A percentile compares a stretch with the other conserved stretches of the same genome.
Evolutionary conservation across 2,113 vertebrate species (phyloP).

Genomic region (Halichoerus grypus): DNA sequence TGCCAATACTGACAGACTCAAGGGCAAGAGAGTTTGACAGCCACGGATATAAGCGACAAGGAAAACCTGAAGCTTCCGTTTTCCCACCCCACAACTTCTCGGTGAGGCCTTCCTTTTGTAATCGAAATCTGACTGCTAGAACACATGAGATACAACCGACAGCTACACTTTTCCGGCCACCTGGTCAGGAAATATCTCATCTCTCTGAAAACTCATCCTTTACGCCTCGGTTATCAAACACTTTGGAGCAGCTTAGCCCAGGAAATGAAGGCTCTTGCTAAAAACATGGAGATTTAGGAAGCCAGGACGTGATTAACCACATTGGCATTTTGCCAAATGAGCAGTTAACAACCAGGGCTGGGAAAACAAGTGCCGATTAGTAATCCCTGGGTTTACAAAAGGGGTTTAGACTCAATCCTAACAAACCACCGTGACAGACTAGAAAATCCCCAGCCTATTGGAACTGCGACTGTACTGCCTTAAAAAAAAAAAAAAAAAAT

Average conservation of each 20-base stretch:
- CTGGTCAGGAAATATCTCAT: conserved; percentile 52
- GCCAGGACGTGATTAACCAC: conserved; percentile 54
- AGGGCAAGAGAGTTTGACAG: neutral
- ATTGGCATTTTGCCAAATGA: conserved; percentile 67
- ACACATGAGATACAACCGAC: neutral
- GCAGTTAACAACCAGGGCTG: conserved; percentile 43
- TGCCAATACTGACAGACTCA: neutral
- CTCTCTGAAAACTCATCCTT: conserved; percentile 45
- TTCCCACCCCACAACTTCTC: neutral
- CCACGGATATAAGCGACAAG: neutral
- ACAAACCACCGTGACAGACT: conserved; percentile 36
- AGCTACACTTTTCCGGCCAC: neutral
- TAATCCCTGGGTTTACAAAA: conserved; percentile 51
- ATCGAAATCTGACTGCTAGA: neutral
- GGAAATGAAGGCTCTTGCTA: conserved; percentile 74
- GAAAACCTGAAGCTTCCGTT: neutral
- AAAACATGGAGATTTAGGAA: conserved; percentile 73
- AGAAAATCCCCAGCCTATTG: conserved; percentile 67
- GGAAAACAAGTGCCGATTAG: conserved; percentile 66
- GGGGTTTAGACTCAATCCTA: conserved; percentile 49
- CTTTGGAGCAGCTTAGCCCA: conserved; percentile 57
- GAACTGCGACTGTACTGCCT: neutral
- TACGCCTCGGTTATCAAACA: conserved; percentile 41
- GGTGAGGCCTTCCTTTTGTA: neutral
- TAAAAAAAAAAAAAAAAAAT: conserved; percentile 31